Evolutionary conservation across 1,140 invertebrate genomes (phyloP), one percentile per base, ranked within the genome.

Genomic region (Brachionus rotundiformis): DNA sequence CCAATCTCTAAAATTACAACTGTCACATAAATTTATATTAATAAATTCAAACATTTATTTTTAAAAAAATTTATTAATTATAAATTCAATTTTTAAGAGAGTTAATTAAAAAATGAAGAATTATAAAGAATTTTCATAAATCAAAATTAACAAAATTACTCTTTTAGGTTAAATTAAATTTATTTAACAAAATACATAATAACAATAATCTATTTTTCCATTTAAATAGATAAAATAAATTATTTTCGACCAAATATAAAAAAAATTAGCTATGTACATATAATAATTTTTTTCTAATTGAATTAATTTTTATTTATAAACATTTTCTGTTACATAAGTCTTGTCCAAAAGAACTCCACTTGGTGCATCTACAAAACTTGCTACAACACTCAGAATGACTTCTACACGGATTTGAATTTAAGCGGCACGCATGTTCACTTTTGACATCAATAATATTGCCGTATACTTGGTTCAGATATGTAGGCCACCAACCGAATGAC

Each of bases 311-410:
- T 10, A 63, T 27, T 23, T 41, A 71, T 39, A 71, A 23, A 23
- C 65, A 71, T 23, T 71, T 71, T 71, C 65, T 36, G 3, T 2
- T 10, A 71, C 65, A 71, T 4, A 16, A 13, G 13, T 71, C 31
- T 6, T 41, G 39, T n/a, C 65, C 65, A n/a, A 71, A 39, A 3
- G 65, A 39, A 23, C 27, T 71, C 65, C 65, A 71, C 8, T 19
- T 39, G 13, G 65, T 71, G 27, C 65, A 71, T 71, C 65, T 6
- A 39, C 65, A 71, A 71, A 71, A 71, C 41, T 71, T 71, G 36
- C 65, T 71, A 41, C 65, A 71, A 41, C 65, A 71, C 16, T 71
- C 65, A 4, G 65, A 71, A 19, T 71, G 65, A 39, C 19, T 2
- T 39, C 36, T 13, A 71, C 65, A 71, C 2, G 65, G 33, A 39